These are phyloP conservation scores for Bombus superbus DNA, from an alignment of 1,140 invertebrate species.

Conservation along the genomic window DNA sequence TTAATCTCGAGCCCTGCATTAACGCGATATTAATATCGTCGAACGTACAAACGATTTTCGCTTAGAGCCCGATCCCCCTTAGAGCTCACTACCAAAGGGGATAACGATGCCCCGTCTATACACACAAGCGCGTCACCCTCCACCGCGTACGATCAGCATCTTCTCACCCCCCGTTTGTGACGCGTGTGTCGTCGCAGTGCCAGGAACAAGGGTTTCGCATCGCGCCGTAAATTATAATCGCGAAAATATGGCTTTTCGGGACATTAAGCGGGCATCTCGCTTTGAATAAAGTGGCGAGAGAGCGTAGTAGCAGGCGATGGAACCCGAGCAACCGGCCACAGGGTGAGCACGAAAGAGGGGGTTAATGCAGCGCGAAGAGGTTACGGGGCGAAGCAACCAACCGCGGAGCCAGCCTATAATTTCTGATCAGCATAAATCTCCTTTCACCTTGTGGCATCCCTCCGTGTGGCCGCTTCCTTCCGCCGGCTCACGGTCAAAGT, in stretches of 20 bases:
- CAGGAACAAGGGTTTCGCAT: constrained; percentile 11
- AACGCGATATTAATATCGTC: background rate
- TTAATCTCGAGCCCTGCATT: background rate
- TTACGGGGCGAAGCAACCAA: constrained; percentile 61
- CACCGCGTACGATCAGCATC: background rate
- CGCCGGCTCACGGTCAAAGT: constrained; percentile 63
- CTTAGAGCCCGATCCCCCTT: background rate
- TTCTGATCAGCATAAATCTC: constrained; percentile 76
- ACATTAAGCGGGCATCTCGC: constrained; percentile 72
- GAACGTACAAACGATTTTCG: background rate
- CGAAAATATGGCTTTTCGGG: constrained; percentile 75
- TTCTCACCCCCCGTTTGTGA: background rate
- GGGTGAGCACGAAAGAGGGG: constrained; percentile 16
- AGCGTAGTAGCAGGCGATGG: background rate
- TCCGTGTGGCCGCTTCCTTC: constrained; percentile 48
- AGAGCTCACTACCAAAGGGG: too few species aligned
- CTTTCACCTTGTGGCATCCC: constrained; percentile 39
- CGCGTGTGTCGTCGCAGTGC: too few species aligned
- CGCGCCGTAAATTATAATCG: constrained; percentile 74
- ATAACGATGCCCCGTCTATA: background rate
- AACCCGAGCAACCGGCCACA: background rate
- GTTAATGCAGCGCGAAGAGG: constrained; percentile 67
- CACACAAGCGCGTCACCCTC: background rate
- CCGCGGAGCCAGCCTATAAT: constrained; percentile 72
- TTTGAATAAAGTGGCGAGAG: constrained; percentile 70